Base-by-base conservation (phyloP, 2,888 invertebrate species). In the Drosophila greeni region DNA sequence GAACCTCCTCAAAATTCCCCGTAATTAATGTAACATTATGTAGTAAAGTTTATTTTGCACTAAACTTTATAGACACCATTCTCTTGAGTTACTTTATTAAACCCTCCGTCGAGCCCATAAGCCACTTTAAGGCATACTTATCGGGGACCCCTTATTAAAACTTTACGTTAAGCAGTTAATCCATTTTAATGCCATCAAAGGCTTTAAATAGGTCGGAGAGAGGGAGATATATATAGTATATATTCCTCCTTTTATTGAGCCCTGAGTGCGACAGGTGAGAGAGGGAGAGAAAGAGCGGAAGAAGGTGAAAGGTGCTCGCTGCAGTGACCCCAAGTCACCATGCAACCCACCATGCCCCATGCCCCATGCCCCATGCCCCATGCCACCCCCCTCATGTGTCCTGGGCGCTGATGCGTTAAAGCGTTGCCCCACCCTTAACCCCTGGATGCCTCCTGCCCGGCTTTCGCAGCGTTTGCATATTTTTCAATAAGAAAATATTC, bases 381-480 rank as follows among this genome's bases (percentile, higher is more conserved):
- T n/a, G n/a, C n/a, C n/a, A n/a, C n/a, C n/a, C 29, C 16, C 14
- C 31, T 14, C 43, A 23, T 47, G 42, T 42, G 42, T 5, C 24
- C 42, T 23, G 40, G 42, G 61, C 47, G 53, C 24, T 42, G 67
- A 54, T 45, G 58, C 59, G 68, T 67, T 59, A 59, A 67, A 67
- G 53, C 39, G 53, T 24, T 54, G 47, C 42, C 20, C 43, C 43
- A 16, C 43, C 45, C 48, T 16, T 26, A 20, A 16, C 43, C 49
- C 23, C 12, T 31, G 16, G 8, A n/a, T 20, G 23, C 12, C 16
- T n/a, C 24, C n/a, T 26, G 42, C n/a, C 43, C 14, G n/a, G 24
- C 61, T 29, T 57, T 49, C 51, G 77, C 74, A 49, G 20, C 53
- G 64, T 75, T 62, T 80, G 80, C 76, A 80, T 76, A 76, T 76